Conservation (phyloP, 1,140 invertebrate genomes). For the Trichonephila clavata region DNA sequence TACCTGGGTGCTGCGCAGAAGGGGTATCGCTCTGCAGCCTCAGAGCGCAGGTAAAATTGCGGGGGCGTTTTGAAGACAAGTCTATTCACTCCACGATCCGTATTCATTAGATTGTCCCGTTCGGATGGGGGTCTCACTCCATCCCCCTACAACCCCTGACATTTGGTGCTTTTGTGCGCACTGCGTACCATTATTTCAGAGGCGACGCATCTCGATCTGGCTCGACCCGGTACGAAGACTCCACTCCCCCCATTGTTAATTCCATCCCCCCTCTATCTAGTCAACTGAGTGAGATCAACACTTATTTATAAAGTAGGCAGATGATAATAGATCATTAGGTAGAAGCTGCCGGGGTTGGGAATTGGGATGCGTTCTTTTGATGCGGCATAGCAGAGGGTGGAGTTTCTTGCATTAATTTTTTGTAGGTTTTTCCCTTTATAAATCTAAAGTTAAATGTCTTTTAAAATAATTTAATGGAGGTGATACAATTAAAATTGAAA, state of each 20-base stretch:
- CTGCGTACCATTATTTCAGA: slow-evolving; percentile 53
- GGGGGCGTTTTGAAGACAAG: slow-evolving; percentile 72
- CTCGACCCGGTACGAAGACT: not conserved
- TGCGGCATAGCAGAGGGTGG: not conserved
- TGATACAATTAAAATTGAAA: too few relatives aligned
- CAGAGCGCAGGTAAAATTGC: slow-evolving; percentile 59
- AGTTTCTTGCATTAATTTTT: too few relatives aligned
- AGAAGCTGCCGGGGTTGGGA: not conserved
- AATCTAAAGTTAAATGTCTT: too few relatives aligned
- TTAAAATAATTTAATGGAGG: too few relatives aligned
- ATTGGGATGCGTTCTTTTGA: not conserved
- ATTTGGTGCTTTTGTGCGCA: slow-evolving; percentile 67
- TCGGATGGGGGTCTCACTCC: slow-evolving; percentile 21
- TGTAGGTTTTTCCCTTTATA: too few relatives aligned
- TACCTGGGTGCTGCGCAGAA: slow-evolving; percentile 71
- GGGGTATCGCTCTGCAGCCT: slow-evolving; percentile 6
- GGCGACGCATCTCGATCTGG: not conserved
- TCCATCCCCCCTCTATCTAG: not conserved
- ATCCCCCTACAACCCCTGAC: slow-evolving; percentile 66
- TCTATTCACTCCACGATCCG: slow-evolving; percentile 59
- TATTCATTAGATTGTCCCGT: slow-evolving; percentile 75
- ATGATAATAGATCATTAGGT: not conserved
- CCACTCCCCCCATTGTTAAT: not conserved
- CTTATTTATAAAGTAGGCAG: not conserved
- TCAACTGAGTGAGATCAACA: not conserved